These are phyloP conservation scores for Potorous gilbertii DNA, from an alignment of 2,797 vertebrate genomes.

Conservation along the genomic window DNA sequence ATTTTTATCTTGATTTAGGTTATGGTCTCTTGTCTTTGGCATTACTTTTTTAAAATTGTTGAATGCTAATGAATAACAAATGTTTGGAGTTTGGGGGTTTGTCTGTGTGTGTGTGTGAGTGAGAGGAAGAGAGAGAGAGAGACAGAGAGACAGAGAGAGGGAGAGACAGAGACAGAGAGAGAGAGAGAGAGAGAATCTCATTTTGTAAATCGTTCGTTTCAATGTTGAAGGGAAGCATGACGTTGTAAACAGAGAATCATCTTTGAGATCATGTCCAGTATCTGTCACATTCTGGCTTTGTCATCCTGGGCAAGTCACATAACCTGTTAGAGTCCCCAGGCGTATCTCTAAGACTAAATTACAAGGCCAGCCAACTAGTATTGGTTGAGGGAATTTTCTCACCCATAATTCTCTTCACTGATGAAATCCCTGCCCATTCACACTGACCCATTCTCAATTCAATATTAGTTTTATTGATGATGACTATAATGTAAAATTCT, in stretches of 20 bases:
- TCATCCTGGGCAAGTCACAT: not conserved
- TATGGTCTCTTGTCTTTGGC: not conserved
- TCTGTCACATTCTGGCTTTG: not conserved
- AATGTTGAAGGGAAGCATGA: not conserved
- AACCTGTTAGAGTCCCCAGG: not conserved
- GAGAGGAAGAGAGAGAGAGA: no score
- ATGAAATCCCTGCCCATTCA: not conserved
- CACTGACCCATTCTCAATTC: not conserved
- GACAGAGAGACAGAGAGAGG: no score
- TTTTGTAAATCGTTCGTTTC: not conserved
- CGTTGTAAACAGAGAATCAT: not conserved
- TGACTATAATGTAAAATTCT: not conserved
- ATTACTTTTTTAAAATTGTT: not conserved
- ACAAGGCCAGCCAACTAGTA: not conserved
- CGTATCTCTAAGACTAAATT: not conserved
- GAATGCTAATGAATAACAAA: not conserved
- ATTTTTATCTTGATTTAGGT: not conserved
- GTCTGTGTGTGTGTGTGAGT: no score
- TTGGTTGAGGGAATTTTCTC: not conserved
- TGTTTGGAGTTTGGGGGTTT: not conserved
- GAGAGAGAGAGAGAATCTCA: not conserved
- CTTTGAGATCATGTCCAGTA: not conserved
- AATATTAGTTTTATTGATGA: not conserved
- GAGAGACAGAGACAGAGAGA: not conserved
- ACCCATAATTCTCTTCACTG: not conserved